Evolutionary conservation across 2,888 invertebrate genomes (phyloP).

Genomic region (Mesorhabditis spiculigera): DNA sequence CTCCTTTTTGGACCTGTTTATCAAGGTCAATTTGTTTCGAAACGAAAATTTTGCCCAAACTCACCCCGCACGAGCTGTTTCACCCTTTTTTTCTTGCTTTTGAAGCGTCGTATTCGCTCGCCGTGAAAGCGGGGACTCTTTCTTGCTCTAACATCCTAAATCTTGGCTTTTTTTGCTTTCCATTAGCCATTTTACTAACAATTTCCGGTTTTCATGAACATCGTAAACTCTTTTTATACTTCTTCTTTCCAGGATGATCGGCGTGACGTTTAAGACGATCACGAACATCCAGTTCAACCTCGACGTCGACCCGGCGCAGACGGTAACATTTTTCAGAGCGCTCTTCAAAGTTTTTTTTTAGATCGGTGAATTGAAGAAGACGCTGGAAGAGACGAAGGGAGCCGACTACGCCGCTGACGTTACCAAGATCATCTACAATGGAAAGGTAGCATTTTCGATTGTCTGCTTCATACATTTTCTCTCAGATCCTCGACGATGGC

Average conservation of each 20-base stretch:
- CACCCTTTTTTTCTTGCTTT: no score
- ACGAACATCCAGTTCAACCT: constrained; percentile 45
- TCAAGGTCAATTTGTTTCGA: no score
- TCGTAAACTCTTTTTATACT: no score
- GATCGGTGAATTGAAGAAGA: constrained; percentile 47
- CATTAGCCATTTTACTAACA: no score
- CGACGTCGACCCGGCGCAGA: constrained; percentile 35
- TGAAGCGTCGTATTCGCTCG: no score
- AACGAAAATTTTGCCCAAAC: no score
- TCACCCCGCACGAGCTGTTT: no score
- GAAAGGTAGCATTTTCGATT: constrained; percentile 32
- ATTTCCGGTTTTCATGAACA: no score
- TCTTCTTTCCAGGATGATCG: constrained; percentile 13
- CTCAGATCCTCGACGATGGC: constrained; percentile 40
- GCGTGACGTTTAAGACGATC: constrained; percentile 52
- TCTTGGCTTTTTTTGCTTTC: no score
- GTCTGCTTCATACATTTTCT: not conserved
- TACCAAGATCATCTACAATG: constrained; percentile 55
- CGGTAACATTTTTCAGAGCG: constrained; percentile 25
- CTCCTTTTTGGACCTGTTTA: no score
- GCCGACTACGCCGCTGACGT: constrained; percentile 39
- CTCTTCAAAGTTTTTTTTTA: constrained; percentile 19
- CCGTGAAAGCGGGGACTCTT: no score
- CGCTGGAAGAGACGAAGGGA: constrained; percentile 37
- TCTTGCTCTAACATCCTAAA: no score